These are phyloP conservation scores for Acromyrmex charruanus DNA, from an alignment of 1,140 invertebrate genomes.

Conservation along the genomic window DNA sequence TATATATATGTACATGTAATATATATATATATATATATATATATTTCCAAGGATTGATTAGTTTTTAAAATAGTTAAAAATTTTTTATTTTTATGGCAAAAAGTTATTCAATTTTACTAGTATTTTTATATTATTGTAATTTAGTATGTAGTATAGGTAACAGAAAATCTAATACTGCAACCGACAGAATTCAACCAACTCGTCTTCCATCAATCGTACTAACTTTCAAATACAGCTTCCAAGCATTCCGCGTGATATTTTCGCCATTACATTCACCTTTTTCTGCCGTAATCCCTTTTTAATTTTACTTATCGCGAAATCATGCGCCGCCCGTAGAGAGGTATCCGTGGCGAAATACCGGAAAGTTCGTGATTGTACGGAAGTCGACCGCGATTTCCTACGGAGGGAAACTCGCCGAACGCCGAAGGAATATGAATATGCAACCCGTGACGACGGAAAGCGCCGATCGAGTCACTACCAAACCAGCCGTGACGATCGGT, in stretches of 20 bases:
- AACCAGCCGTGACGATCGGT: constrained; percentile 31
- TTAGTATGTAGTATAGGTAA: background rate
- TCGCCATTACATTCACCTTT: background rate
- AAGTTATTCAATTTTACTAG: background rate
- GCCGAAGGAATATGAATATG: constrained; percentile 32
- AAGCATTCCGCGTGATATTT: constrained; percentile 24
- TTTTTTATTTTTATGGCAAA: background rate
- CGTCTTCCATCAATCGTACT: constrained; percentile 14
- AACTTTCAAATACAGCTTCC: constrained; percentile 38
- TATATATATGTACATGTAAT: too few relatives aligned
- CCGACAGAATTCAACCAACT: constrained; percentile 12
- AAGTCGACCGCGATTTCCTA: background rate
- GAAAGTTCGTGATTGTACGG: background rate
- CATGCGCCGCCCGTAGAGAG: constrained; percentile 63
- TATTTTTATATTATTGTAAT: background rate
- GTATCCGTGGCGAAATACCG: constrained; percentile 28
- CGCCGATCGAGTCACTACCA: constrained; percentile 5
- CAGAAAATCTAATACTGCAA: constrained; percentile 10
- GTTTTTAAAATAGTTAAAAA: too few relatives aligned
- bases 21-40: too few relatives aligned
- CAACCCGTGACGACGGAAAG: constrained; percentile 20
- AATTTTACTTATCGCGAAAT: constrained; percentile 49
- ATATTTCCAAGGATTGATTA: too few relatives aligned
- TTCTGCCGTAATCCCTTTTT: constrained; percentile 8
- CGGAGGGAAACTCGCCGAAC: background rate